A percentile compares a stretch with the other conserved stretches of the same genome.
Conservation (phyloP, 2,113 vertebrate genomes). For the Phyllostomus hastatus region DNA sequence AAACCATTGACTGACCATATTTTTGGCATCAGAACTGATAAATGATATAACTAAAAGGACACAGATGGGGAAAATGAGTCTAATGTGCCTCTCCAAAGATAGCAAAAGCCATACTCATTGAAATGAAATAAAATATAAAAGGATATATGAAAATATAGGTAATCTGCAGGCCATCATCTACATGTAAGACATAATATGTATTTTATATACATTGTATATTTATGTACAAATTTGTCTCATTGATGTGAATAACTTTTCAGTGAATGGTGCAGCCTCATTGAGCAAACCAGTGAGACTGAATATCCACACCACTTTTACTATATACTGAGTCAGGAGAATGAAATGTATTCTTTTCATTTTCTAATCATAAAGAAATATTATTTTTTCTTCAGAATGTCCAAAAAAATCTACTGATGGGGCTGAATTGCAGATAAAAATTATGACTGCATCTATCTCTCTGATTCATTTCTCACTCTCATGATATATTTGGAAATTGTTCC, state of each 20-base stretch:
- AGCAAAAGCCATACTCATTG: not conserved
- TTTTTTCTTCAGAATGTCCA: not conserved
- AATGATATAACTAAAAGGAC: not conserved
- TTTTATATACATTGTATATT: not conserved
- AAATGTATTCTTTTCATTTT: not conserved
- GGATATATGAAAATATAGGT: not conserved
- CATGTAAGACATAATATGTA: not conserved
- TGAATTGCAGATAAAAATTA: not conserved
- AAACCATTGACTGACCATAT: not conserved
- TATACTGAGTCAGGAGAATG: not conserved
- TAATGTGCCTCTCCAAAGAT: not conserved
- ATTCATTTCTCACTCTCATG: constrained; percentile 54
- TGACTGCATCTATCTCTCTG: constrained; percentile 7
- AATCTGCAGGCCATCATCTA: not conserved
- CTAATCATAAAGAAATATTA: not conserved
- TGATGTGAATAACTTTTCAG: not conserved
- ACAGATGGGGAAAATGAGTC: not conserved
- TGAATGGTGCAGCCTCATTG: not conserved
- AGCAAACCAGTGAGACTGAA: not conserved
- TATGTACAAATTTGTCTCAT: not conserved
- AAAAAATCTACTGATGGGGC: not conserved
- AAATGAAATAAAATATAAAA: constrained; percentile 16
- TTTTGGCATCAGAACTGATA: not conserved
- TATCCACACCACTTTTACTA: not conserved
- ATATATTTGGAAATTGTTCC: constrained; percentile 61